Percentiles rank a stretch among this genome's conserved stretches.
phyloP scores from a whole-genome alignment of 2,888 invertebrate genomes.

The Epistrophe grossulariae region DNA sequence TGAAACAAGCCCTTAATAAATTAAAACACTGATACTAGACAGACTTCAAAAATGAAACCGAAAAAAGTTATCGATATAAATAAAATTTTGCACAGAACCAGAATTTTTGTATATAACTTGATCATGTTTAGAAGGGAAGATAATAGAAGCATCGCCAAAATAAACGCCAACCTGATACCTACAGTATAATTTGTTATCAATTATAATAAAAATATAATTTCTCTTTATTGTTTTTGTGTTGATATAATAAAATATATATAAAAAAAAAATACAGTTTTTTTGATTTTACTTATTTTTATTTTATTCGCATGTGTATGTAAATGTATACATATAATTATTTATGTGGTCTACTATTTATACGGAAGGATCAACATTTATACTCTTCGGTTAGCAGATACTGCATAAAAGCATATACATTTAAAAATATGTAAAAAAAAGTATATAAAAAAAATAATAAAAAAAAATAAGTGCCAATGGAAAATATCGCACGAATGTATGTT shows the following conservation, averaged over 20 bases:
- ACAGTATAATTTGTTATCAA: conserved; percentile 31
- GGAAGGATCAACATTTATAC: conserved; percentile 75
- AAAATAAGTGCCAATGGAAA: conserved; percentile 17
- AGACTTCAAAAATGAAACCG: too few relatives aligned
- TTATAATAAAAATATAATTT: conserved; percentile 59
- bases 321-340: conserved; percentile 52
- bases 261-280: conserved; percentile 38
- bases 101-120: too few relatives aligned
- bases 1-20: too few relatives aligned
- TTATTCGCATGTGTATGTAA: conserved; percentile 41
- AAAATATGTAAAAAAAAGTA: conserved; percentile 7
- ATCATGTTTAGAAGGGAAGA: too few relatives aligned
- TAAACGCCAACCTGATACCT: background rate
- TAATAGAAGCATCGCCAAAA: too few relatives aligned
- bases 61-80: too few relatives aligned
- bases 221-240: conserved; percentile 43
- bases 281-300: conserved; percentile 40
- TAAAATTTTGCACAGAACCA: too few relatives aligned
- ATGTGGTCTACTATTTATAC: conserved; percentile 68
- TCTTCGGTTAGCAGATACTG: conserved; percentile 73
- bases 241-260: too few relatives aligned
- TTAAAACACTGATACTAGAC: too few relatives aligned
- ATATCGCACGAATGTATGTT: conserved; percentile 39
- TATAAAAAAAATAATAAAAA: conserved; percentile 11
- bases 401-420: conserved; percentile 65